A percentile compares a stretch with the other conserved stretches of the same genome.
These are phyloP conservation scores for Prinia subflava DNA, from an alignment of 2,113 vertebrate genomes.

Conservation along the genomic window DNA sequence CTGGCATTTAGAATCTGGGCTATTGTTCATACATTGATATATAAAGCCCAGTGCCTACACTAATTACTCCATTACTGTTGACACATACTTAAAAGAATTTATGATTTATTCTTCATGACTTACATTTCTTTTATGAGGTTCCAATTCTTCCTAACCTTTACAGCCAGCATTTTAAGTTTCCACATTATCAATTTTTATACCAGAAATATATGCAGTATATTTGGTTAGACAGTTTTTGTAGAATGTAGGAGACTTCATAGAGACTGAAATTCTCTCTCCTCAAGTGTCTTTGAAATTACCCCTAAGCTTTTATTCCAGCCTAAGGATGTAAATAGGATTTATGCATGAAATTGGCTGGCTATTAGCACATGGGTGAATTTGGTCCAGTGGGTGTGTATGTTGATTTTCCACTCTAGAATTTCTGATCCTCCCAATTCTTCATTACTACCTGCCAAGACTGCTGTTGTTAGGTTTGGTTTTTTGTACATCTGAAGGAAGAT, in stretches of 20 bases:
- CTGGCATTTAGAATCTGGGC: not conserved
- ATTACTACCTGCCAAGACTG: not conserved
- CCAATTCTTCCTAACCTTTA: not conserved
- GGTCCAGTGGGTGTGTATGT: not conserved
- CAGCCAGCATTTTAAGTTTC: not conserved
- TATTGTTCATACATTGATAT: not conserved
- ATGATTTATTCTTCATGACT: not conserved
- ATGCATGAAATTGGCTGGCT: not conserved
- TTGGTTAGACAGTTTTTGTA: not conserved
- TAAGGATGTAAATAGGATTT: not conserved
- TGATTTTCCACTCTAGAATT: slow-evolving; percentile 23
- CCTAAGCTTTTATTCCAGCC: not conserved
- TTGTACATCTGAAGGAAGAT: not conserved
- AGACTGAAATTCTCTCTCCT: not conserved
- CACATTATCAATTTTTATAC: not conserved
- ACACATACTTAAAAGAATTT: not conserved
- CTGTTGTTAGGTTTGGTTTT: not conserved
- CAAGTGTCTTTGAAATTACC: not conserved
- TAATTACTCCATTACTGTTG: not conserved
- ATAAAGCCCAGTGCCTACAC: not conserved
- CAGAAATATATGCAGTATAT: not conserved
- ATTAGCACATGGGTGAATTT: not conserved
- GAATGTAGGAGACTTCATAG: not conserved
- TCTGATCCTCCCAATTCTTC: slow-evolving; percentile 1
- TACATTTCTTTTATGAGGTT: not conserved